phyloP scores from a whole-genome alignment of 2,888 invertebrate genomes.

The Tiliacea aurago region DNA sequence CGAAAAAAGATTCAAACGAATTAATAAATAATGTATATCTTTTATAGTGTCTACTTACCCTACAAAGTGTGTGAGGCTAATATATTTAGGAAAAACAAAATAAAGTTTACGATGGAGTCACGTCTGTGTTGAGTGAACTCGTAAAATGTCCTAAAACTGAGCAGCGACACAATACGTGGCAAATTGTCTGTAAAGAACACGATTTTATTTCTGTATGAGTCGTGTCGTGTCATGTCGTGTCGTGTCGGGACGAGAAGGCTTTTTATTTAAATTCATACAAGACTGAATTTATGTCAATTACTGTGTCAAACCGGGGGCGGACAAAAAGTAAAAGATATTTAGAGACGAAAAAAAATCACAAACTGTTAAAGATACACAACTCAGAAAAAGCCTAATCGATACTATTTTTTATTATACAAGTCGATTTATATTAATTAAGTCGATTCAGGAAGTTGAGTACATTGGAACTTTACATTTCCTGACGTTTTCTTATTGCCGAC shows the following conservation, averaged over 20 bases:
- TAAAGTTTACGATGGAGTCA: constrained; percentile 48
- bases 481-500: too few relatives aligned
- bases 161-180: constrained; percentile 22
- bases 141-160: constrained; percentile 34
- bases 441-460: too few relatives aligned
- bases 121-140: constrained; percentile 34
- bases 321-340: background rate
- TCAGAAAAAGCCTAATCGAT: too few relatives aligned
- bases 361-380: background rate
- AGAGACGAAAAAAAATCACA: background rate
- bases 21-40: constrained; percentile 16
- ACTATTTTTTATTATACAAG: too few relatives aligned
- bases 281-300: constrained; percentile 32
- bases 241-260: constrained; percentile 14
- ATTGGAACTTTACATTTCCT: too few relatives aligned
- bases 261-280: constrained; percentile 30
- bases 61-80: constrained; percentile 27
- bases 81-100: constrained; percentile 48
- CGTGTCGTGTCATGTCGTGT: constrained; percentile 18
- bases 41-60: constrained; percentile 12
- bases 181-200: constrained; percentile 23
- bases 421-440: too few relatives aligned
- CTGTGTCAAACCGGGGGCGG: background rate
- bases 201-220: constrained; percentile 10
- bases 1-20: constrained; percentile 17